A percentile compares a stretch with the other conserved stretches of the same genome.
Evolutionary conservation across 92 coral and sea anemone species (phyloP).

Genomic region (Muricea muricata): DNA sequence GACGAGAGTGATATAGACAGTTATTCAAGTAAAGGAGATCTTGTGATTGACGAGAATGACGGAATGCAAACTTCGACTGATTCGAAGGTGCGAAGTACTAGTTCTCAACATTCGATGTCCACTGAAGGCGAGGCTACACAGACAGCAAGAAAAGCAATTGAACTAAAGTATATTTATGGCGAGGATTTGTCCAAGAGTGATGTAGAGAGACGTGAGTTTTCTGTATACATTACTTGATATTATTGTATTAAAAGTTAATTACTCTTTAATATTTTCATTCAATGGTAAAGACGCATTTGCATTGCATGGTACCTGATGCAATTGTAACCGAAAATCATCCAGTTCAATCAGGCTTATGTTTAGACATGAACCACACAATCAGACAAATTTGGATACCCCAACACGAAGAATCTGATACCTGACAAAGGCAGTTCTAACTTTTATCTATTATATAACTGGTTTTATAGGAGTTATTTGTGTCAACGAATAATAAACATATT

Average conservation of each 20-base stretch:
- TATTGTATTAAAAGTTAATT: background rate
- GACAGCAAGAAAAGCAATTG: conserved; percentile 87
- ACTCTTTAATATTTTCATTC: too few relatives aligned
- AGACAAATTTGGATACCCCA: too few relatives aligned
- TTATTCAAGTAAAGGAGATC: background rate
- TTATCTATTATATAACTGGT: too few relatives aligned
- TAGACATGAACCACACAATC: too few relatives aligned
- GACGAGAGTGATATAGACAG: conserved; percentile 28
- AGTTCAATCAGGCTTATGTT: too few relatives aligned
- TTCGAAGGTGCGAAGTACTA: background rate
- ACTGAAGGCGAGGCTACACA: background rate
- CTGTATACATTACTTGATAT: background rate
- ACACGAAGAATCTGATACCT: too few relatives aligned
- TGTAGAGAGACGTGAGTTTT: conserved; percentile 85
- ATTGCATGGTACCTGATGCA: too few relatives aligned
- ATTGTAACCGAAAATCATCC: too few relatives aligned
- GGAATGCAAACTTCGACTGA: background rate
- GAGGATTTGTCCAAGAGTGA: conserved; percentile 96
- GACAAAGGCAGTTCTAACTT: too few relatives aligned
- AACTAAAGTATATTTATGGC: conserved; percentile 93
- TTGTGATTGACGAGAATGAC: background rate
- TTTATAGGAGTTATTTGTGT: too few relatives aligned
- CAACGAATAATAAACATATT: too few relatives aligned
- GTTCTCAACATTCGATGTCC: background rate
- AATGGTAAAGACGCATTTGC: too few relatives aligned